Evolutionary conservation across 2,888 invertebrate species (phyloP).

Genomic region (Athalia circularis): DNA sequence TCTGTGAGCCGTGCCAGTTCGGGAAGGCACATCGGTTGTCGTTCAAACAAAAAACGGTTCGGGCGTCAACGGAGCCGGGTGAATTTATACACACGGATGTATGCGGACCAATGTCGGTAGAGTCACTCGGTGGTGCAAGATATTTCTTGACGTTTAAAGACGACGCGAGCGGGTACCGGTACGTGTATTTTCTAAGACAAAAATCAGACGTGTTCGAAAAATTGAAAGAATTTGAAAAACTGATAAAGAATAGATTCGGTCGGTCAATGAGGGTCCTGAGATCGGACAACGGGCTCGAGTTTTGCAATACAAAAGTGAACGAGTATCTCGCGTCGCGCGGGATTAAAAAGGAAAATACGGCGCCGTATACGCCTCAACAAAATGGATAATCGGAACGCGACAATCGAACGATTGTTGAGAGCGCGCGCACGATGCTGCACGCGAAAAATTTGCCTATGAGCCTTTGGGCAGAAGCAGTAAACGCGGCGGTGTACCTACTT

Average conservation of each 20-base stretch:
- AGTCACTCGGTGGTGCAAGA: neutral
- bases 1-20: conserved; percentile 56
- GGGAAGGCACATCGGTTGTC: conserved; percentile 54
- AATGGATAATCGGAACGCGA: conserved; percentile 1
- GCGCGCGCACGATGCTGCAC: conserved; percentile 18
- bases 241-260: conserved; percentile 10
- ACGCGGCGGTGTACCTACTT: neutral
- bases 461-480: conserved; percentile 22
- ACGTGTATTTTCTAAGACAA: conserved; percentile 12
- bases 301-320: neutral
- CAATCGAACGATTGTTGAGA: conserved; percentile 14
- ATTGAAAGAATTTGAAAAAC: neutral
- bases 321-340: neutral
- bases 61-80: conserved; percentile 33
- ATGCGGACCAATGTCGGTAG: too few relatives aligned
- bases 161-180: neutral
- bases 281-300: conserved; percentile 11
- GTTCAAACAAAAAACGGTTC: conserved; percentile 16
- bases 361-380: conserved; percentile 23
- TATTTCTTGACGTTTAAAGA: conserved; percentile 12
- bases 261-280: neutral
- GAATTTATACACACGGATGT: conserved; percentile 50
- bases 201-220: conserved; percentile 13
- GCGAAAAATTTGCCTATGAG: neutral
- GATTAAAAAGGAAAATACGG: conserved; percentile 2